Evolutionary conservation across 2,888 invertebrate genomes (phyloP).

Genomic region (Selenia dentaria): DNA sequence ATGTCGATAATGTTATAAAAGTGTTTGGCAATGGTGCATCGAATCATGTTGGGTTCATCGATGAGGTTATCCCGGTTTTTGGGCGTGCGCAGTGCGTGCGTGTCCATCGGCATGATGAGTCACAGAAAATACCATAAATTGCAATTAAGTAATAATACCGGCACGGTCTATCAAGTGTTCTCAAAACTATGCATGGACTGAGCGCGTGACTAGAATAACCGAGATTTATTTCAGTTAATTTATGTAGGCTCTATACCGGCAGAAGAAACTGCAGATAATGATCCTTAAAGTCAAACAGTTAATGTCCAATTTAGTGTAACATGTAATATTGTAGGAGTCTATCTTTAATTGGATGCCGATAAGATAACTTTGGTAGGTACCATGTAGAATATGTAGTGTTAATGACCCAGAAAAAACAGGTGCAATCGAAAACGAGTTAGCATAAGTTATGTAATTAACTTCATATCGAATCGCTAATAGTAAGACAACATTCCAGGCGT

Average conservation of each 20-base stretch:
- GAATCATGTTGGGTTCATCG: slow-evolving; percentile 41
- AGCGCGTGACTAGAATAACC: slow-evolving; percentile 17
- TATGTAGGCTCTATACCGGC: slow-evolving; percentile 11
- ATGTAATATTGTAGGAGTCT: neutral
- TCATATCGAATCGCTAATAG: neutral
- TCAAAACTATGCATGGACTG: slow-evolving; percentile 11
- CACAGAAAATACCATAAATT: slow-evolving; percentile 31
- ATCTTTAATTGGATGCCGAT: slow-evolving; percentile 4
- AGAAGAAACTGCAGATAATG: neutral
- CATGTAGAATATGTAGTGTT: slow-evolving; percentile 8
- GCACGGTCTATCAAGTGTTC: no score
- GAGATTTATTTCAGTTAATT: slow-evolving; percentile 9
- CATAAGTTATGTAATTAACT: slow-evolving; percentile 5
- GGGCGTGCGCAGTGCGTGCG: slow-evolving; percentile 59
- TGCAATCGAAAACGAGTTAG: neutral
- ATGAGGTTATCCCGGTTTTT: slow-evolving; percentile 58
- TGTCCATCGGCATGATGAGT: slow-evolving; percentile 31
- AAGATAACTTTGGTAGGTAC: slow-evolving; percentile 13
- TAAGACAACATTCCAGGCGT: neutral
- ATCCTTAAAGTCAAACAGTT: slow-evolving; percentile 4
- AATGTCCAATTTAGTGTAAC: slow-evolving; percentile 3
- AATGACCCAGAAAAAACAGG: slow-evolving; percentile 21
- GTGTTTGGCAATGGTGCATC: slow-evolving; percentile 24
- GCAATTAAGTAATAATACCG: slow-evolving; percentile 14
- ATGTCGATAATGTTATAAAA: slow-evolving; percentile 5